Conservation (phyloP, 2,797 vertebrate genomes). For the Mormyrops boulengeri region DNA sequence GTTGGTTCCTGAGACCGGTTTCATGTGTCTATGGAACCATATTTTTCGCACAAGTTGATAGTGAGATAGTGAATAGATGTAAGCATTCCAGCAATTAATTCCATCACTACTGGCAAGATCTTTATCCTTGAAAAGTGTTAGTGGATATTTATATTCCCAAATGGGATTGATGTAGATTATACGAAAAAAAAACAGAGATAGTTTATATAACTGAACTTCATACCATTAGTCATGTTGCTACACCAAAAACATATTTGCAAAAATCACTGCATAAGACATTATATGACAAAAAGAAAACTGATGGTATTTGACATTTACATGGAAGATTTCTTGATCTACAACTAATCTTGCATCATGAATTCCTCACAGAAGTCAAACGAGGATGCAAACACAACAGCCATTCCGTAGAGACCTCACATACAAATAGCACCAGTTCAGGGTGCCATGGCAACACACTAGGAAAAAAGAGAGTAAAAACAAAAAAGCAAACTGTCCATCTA, state of each 20-base stretch:
- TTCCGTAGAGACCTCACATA: neutral
- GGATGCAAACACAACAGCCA: constrained; percentile 9
- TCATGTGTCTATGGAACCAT: neutral
- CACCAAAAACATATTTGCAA: neutral
- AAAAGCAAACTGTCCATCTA: neutral
- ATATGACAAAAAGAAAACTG: neutral
- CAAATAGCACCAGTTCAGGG: constrained; percentile 1
- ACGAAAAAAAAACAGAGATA: neutral
- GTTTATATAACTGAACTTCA: neutral
- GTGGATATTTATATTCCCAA: neutral
- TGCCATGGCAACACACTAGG: constrained; percentile 3
- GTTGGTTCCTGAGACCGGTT: neutral
- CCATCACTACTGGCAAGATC: neutral
- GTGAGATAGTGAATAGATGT: neutral
- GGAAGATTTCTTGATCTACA: constrained; percentile 8
- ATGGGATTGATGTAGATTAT: neutral
- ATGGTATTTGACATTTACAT: neutral
- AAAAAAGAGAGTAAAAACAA: neutral
- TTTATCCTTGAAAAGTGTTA: neutral
- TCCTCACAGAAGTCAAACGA: constrained; percentile 49
- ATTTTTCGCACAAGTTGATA: neutral
- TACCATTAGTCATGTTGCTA: neutral
- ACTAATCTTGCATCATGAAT: constrained; percentile 12
- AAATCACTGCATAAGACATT: neutral
- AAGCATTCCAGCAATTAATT: neutral